Conservation (phyloP, 2,888 invertebrate genomes). For the Drosophila multiciliata region DNA sequence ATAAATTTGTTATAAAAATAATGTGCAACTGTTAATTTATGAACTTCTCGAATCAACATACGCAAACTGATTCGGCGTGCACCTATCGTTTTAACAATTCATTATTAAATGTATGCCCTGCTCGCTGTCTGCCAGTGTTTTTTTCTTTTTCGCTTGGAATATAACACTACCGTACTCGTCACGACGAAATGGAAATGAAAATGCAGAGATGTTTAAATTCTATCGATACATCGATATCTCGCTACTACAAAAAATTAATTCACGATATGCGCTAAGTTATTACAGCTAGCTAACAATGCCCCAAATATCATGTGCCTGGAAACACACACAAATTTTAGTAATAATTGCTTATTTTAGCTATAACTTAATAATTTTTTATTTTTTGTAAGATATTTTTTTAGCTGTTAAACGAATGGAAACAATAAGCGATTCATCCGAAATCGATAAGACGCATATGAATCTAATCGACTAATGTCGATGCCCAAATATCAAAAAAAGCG, state of each 20-base stretch:
- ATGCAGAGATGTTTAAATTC: conserved; percentile 32
- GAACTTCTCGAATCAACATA: conserved; percentile 47
- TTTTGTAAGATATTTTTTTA: neutral
- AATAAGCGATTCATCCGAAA: neutral
- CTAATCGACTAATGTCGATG: neutral
- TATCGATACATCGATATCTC: conserved; percentile 55
- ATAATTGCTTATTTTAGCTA: neutral
- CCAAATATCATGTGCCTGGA: neutral
- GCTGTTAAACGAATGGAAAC: neutral
- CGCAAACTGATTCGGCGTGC: conserved; percentile 69
- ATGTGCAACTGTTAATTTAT: conserved; percentile 40
- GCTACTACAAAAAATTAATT: neutral
- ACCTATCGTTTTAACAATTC: conserved; percentile 73
- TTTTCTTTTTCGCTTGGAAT: conserved; percentile 77
- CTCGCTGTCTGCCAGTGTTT: conserved; percentile 73
- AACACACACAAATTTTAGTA: neutral
- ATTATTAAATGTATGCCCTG: conserved; percentile 70
- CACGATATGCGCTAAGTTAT: conserved; percentile 9
- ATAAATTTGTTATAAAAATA: conserved; percentile 59
- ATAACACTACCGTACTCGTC: conserved; percentile 68
- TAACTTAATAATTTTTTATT: neutral
- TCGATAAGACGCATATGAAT: neutral
- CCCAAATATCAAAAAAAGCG: conserved; percentile 2
- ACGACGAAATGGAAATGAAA: conserved; percentile 65
- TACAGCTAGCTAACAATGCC: neutral